phyloP scores from a whole-genome alignment of 2,797 vertebrate species.

The Halcyon smyrnensis region DNA sequence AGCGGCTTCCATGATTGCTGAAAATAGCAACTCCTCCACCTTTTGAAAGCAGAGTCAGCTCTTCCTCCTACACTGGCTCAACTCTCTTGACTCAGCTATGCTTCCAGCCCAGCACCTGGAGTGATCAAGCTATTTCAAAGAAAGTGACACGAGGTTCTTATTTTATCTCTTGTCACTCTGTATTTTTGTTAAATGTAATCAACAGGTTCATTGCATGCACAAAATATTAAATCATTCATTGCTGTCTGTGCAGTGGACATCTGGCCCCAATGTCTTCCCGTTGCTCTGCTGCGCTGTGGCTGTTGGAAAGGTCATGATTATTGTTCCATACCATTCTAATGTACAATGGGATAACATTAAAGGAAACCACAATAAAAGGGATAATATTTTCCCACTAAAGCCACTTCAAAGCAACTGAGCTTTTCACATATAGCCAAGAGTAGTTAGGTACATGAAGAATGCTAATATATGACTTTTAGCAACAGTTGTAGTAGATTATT shows the following conservation, averaged over 20 bases:
- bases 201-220: not conserved
- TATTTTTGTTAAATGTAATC: conserved; percentile 1
- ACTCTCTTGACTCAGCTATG: not conserved
- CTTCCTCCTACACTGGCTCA: not conserved
- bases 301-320: not conserved
- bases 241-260: not conserved
- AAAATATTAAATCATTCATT: not conserved
- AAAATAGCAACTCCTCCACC: not conserved
- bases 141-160: not conserved
- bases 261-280: not conserved
- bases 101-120: not conserved
- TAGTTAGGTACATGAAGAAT: not conserved
- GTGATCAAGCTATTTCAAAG: not conserved
- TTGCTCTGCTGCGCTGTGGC: not conserved
- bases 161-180: not conserved
- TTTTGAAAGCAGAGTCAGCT: not conserved
- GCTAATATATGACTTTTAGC: not conserved
- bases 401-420: conserved; percentile 48
- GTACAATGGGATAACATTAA: not conserved
- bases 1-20: not conserved
- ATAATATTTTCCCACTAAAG: conserved; percentile 31
- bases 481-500: not conserved
- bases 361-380: conserved; percentile 60
- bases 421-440: not conserved
- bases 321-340: not conserved